Conservation (phyloP, 1,140 invertebrate genomes). For the Zaprionus ghesquierei region DNA sequence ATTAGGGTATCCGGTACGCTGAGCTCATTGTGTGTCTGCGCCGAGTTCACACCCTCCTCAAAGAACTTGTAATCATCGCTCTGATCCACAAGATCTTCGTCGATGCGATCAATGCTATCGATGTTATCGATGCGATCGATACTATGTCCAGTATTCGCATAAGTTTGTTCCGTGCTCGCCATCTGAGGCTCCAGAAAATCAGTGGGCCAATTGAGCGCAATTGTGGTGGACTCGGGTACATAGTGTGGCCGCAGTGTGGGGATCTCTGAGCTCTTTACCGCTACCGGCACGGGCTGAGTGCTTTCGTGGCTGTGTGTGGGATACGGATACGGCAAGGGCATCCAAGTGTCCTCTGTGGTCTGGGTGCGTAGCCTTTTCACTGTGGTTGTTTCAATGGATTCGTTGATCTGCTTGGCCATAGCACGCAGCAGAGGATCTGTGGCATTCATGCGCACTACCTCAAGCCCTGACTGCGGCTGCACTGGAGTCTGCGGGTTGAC, state of each 20-base stretch:
- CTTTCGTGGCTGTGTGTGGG: conserved; percentile 53
- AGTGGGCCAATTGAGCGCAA: conserved; percentile 67
- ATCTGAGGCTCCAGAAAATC: conserved; percentile 57
- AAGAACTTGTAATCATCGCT: conserved; percentile 61
- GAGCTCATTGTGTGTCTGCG: conserved; percentile 61
- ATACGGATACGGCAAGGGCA: conserved; percentile 63
- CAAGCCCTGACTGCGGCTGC: conserved; percentile 11
- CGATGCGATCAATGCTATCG: conserved; percentile 48
- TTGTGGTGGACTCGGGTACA: conserved; percentile 38
- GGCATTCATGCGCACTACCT: conserved; percentile 38
- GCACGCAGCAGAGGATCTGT: conserved; percentile 43
- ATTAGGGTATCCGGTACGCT: conserved; percentile 57
- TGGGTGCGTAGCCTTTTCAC: neutral
- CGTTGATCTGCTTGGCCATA: conserved; percentile 64
- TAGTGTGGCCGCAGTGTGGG: conserved; percentile 14
- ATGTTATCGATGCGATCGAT: conserved; percentile 33
- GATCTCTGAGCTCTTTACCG: conserved; percentile 6
- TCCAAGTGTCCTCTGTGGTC: conserved; percentile 59
- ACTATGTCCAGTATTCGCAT: neutral
- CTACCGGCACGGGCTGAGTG: conserved; percentile 36
- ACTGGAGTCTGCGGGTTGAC: neutral
- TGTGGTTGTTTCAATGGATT: conserved; percentile 60
- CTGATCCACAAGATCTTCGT: conserved; percentile 38
- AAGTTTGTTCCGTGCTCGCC: conserved; percentile 34
- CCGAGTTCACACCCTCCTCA: conserved; percentile 52